Base-by-base conservation (phyloP, 2,888 invertebrate species). In the Tridacna crocea region DNA sequence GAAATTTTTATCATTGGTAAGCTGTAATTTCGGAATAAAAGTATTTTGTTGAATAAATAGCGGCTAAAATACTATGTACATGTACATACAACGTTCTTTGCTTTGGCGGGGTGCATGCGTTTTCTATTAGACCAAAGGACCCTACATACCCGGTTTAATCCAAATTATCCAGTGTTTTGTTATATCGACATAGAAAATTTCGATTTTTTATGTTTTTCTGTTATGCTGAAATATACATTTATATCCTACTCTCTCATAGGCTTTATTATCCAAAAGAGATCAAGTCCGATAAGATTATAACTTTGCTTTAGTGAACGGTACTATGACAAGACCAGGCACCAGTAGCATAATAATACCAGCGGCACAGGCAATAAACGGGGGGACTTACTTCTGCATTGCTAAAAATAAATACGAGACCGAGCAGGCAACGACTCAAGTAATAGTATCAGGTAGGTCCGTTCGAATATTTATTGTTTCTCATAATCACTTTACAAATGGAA, bases 381-480 rank as follows among this genome's bases (percentile, higher is more conserved):
- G 87, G 51, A 84, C 75, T 6, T 87, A 87, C 72, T 76, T 72
- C 10, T 87, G 87, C 66, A 68, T 68, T 8, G 87, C 75, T 11
- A 60, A 55, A 22, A 87, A 87, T 70, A 73, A 65, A 46, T 82
- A 78, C 63, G 87, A 87, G 27, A 84, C 65, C 10, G 82, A 87
- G 26, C 66, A 78, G 10, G 82, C 84, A 3, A 78, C 78, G 26
- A 78, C 84, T 0, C 22, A 36, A 0, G 87, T 87, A 0, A 80
- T 22, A 1, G 70, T 82, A 8, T 70, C 75, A 48, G 79, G 87
- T 87, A 48, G 46, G 70, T 70, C 15, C 17, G 1, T 63, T 63
- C 8, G 36, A 36, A 26, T 63, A 26, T 26, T 10, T 55, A 10
- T 3, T 10, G 10, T 55, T 55, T 55, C 3, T 1, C n/a, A 10